Conservation (phyloP, 2,113 vertebrate genomes). For the Orthonyx spaldingii region DNA sequence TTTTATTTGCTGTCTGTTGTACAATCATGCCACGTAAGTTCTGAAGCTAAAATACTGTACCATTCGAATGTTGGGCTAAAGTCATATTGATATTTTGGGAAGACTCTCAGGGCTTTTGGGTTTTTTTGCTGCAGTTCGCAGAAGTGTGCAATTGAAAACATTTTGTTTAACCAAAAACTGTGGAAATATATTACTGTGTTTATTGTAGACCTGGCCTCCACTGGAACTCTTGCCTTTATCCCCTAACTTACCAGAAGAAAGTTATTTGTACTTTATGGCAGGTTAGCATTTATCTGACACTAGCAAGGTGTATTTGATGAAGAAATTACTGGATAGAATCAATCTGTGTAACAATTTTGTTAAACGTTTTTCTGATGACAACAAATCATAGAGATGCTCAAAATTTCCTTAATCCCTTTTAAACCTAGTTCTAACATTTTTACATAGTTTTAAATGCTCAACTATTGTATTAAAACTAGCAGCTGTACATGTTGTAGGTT, state of each 20-base stretch:
- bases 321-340: not conserved
- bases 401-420: not conserved
- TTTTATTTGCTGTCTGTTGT: not conserved
- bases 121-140: not conserved
- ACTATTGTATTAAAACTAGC: not conserved
- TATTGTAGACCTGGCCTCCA: not conserved
- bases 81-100: not conserved
- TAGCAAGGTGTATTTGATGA: fast-evolving
- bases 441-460: not conserved
- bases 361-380: not conserved
- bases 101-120: not conserved
- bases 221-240: not conserved
- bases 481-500: not conserved
- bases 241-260: not conserved
- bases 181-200: not conserved
- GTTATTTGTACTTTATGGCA: not conserved
- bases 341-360: not conserved
- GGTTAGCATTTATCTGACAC: not conserved
- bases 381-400: not conserved
- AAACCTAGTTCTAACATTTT: not conserved
- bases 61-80: not conserved
- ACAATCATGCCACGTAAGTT: not conserved
- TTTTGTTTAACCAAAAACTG: not conserved
- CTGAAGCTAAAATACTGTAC: not conserved
- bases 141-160: not conserved